Base-by-base conservation (phyloP, 1,140 invertebrate species). In the Sminthurides bifidus region DNA sequence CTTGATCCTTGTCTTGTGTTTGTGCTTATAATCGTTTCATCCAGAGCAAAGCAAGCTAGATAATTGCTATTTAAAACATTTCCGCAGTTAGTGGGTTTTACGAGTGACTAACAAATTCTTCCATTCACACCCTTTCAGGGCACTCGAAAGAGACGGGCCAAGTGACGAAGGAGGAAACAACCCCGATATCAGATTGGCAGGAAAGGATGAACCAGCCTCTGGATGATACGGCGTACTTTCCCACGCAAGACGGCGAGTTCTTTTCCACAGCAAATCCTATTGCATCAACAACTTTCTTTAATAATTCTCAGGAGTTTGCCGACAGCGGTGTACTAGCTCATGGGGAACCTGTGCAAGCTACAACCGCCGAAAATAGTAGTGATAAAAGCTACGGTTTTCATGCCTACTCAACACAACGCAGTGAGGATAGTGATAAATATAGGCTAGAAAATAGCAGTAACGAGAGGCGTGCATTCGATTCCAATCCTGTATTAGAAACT, bases 101-200 rank as follows among this genome's bases (percentile, higher is more conserved):
- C n/a, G n/a, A n/a, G n/a, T n/a, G n/a, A n/a, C n/a, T n/a, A n/a
- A n/a, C n/a, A n/a, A n/a, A n/a, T n/a, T n/a, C n/a, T n/a, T n/a
- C n/a, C n/a, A n/a, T n/a, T n/a, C n/a, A n/a, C n/a, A n/a, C n/a
- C n/a, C n/a, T n/a, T n/a, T 50, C 48, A 50, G 48, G 48, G 48
- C 48, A n/a, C 31, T 50, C 48, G 30, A 50, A 50, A 50, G 48
- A 50, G 24, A n/a, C n/a, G n/a, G n/a, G n/a, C n/a, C n/a, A n/a
- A n/a, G n/a, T n/a, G n/a, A n/a, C n/a, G n/a, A n/a, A n/a, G n/a
- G n/a, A 15, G 5, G 43, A 59, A n/a, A 26, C 44, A 19, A 31
- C 48, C 21, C 54, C 57, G 1, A 27, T 56, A 1, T 57, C 61
- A n/a, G 62, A 64, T 50, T 64, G 62, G 62, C 62, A 64, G 41